Evolutionary conservation across 2,888 invertebrate species (phyloP), one percentile per base, ranked within the genome.

Genomic region (Eupeodes luniger): DNA sequence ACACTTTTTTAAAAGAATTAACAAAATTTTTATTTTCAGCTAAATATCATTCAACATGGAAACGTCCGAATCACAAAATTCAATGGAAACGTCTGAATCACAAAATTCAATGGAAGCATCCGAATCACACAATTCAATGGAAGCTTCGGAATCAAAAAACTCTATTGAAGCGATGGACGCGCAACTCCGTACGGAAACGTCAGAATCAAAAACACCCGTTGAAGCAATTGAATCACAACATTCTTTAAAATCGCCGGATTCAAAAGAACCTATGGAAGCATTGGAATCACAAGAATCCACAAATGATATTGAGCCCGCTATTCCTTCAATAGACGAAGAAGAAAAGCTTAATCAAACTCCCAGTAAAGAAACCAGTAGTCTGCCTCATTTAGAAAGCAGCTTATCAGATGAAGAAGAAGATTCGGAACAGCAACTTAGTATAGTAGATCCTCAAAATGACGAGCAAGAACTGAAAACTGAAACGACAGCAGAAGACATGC

Each of bases 401-500:
- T 49, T 51, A 62, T 62, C 53, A 4, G 61, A 75, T 14, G 70
- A 85, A 4, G 75, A 70, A 10, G 77, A n/a, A n/a, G n/a, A n/a
- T n/a, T n/a, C n/a, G n/a, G n/a, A 72, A 10, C 69, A 80, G 77
- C 62, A 76, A 44, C 55, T 49, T 0, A 40, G 53, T 19, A 82
- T 62, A 57, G 62, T 7, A 27, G 66, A 66, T 14, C 7, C 14
- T 1, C 47, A 69, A 16, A 40, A 80, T 64, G 85, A 83, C 51
- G 62, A 40, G 9, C 40, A 81, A 27, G 10, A 55, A 44, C 27
- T 55, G 79, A 64, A 40, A 77, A 76, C 47, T 49, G 85, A 72
- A 53, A 11, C 62, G 11, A 62, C 69, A 57, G 49, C 62, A 19
- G 59, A 72, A 19, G 59, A 72, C 9, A 47, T 53, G 27, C 76